Conservation (phyloP, 2,113 vertebrate genomes). For the Hemiscyllium ocellatum region DNA sequence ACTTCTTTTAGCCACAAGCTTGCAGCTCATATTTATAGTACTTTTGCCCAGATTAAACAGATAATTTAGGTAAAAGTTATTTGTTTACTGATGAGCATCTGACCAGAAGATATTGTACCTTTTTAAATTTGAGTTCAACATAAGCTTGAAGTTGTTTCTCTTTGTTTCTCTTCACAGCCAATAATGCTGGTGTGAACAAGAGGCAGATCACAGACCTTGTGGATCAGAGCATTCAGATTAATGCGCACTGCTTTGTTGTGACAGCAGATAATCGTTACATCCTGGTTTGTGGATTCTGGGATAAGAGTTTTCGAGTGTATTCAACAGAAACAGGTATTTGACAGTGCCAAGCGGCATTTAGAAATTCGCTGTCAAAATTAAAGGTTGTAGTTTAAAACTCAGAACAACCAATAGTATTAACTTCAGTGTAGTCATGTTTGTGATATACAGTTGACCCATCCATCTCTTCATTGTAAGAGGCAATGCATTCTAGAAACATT, state of each 20-base stretch:
- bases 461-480: neutral
- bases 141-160: constrained; percentile 41
- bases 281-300: constrained; percentile 97
- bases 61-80: constrained; percentile 46
- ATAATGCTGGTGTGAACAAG: constrained; percentile 85
- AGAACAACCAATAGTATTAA: neutral
- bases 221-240: constrained; percentile 98
- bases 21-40: neutral
- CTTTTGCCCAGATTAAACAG: constrained; percentile 3
- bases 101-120: constrained; percentile 43
- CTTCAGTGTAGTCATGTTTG: neutral
- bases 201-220: constrained; percentile 97
- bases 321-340: constrained; percentile 89
- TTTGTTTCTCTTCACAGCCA: constrained; percentile 62
- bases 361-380: constrained; percentile 3
- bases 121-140: neutral
- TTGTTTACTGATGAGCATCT: constrained; percentile 46
- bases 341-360: neutral
- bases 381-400: neutral
- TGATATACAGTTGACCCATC: neutral
- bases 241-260: constrained; percentile 95
- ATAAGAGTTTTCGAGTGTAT: constrained; percentile 97
- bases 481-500: neutral
- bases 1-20: neutral
- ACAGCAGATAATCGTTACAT: constrained; percentile 98